Evolutionary conservation across 2,113 vertebrate genomes (phyloP).

Genomic region (Varanus salvator): DNA sequence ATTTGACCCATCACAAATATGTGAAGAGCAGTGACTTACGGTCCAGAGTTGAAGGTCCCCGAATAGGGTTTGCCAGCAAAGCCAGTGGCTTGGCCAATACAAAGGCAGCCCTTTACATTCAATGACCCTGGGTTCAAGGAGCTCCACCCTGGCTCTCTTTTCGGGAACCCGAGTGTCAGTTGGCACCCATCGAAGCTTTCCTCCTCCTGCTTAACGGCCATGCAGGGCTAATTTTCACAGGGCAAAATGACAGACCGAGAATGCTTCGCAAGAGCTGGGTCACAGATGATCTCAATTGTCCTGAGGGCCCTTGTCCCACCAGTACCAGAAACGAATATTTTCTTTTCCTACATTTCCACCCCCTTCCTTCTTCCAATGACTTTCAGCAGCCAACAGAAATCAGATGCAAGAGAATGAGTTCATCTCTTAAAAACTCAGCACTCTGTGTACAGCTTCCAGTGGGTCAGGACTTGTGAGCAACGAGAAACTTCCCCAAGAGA

Average conservation of each 20-base stretch:
- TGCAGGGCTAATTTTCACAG: no score
- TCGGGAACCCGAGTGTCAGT: no score
- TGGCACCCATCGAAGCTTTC: no score
- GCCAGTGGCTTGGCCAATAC: not conserved
- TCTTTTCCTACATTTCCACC: constrained; percentile 35
- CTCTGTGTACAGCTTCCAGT: constrained; percentile 63
- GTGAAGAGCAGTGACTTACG: not conserved
- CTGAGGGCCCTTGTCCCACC: not conserved
- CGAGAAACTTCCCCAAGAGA: constrained; percentile 71
- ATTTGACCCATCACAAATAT: not conserved
- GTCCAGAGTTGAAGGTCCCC: not conserved
- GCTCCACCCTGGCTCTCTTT: no score
- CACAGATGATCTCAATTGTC: not conserved
- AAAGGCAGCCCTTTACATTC: not conserved
- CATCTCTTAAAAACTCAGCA: constrained; percentile 62
- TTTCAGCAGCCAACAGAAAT: constrained; percentile 51
- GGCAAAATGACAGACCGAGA: not conserved
- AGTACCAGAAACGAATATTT: constrained; percentile 36
- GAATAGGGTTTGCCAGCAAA: not conserved
- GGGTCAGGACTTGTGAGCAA: constrained; percentile 60
- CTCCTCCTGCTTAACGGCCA: no score
- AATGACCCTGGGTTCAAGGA: no score
- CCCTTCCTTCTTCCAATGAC: constrained; percentile 61
- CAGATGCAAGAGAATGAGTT: constrained; percentile 65
- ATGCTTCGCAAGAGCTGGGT: not conserved